These are phyloP conservation scores for Plemyria rubiginata DNA, from an alignment of 2,888 invertebrate genomes.

Conservation along the genomic window DNA sequence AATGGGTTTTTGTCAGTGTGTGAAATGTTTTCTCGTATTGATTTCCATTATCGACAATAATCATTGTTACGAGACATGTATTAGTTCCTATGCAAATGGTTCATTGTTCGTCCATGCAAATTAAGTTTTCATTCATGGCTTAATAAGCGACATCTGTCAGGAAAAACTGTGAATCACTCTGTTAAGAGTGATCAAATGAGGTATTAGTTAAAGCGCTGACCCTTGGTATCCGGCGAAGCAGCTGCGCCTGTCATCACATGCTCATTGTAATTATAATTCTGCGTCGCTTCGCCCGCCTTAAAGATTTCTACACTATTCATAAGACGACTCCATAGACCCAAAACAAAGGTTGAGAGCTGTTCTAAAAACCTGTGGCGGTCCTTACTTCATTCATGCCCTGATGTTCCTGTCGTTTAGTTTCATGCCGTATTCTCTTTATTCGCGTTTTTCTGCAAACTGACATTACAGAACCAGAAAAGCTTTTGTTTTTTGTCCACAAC, in stretches of 20 bases:
- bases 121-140: slow-evolving; percentile 77
- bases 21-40: slow-evolving; percentile 80
- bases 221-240: slow-evolving; percentile 78
- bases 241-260: slow-evolving; percentile 63
- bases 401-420: slow-evolving; percentile 19
- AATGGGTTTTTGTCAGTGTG: slow-evolving; percentile 58
- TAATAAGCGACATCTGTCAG: slow-evolving; percentile 82
- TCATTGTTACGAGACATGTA: slow-evolving; percentile 71
- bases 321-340: slow-evolving; percentile 34
- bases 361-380: slow-evolving; percentile 25
- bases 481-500: slow-evolving; percentile 22
- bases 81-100: slow-evolving; percentile 73
- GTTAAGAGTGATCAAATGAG: slow-evolving; percentile 76
- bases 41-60: slow-evolving; percentile 73
- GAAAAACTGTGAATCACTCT: slow-evolving; percentile 79
- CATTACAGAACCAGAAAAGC: slow-evolving; percentile 4
- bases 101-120: slow-evolving; percentile 77
- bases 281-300: slow-evolving; percentile 49
- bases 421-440: slow-evolving; percentile 12
- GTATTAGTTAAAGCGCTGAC: slow-evolving; percentile 77
- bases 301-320: slow-evolving; percentile 34
- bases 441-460: slow-evolving; percentile 18
- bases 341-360: slow-evolving; percentile 12
- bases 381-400: slow-evolving; percentile 12
- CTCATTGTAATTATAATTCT: slow-evolving; percentile 69